phyloP scores from a whole-genome alignment of 2,888 invertebrate species.

The Sepiola atlantica region DNA sequence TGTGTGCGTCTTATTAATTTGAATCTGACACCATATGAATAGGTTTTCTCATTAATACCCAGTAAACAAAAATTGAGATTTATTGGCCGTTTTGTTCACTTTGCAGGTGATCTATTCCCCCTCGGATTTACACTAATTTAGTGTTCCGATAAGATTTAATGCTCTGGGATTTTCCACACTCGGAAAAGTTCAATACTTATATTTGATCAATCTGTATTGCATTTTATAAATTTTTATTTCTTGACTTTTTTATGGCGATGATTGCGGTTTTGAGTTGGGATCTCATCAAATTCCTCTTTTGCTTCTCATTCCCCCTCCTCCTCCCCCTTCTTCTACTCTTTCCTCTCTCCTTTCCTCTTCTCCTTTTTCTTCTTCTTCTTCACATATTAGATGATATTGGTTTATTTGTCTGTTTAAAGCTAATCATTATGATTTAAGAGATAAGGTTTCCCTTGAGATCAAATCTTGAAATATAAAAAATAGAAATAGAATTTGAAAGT shows the following conservation, averaged over 20 bases:
- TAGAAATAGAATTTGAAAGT: not conserved
- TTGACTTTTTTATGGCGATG: not conserved
- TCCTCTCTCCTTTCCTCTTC: too few species aligned
- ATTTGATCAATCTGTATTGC: not conserved
- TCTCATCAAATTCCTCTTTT: not conserved
- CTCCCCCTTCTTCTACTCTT: too few species aligned
- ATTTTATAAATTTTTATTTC: not conserved
- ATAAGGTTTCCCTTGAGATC: not conserved
- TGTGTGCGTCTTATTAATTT: not conserved
- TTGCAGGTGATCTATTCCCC: not conserved
- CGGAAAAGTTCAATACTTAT: not conserved
- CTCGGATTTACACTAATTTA: not conserved
- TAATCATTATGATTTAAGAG: not conserved
- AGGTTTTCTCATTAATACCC: constrained; percentile 10
- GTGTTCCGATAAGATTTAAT: not conserved
- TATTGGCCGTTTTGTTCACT: not conserved
- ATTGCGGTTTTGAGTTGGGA: not conserved
- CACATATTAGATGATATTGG: not conserved
- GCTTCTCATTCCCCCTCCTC: not conserved
- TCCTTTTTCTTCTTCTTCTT: not conserved
- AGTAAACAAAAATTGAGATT: constrained; percentile 11
- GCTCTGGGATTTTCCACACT: not conserved
- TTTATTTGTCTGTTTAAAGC: not conserved
- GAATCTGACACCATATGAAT: not conserved
- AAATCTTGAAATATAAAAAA: not conserved